Base-by-base conservation (phyloP, 1,140 invertebrate genomes). In the Aradophagus sp. region DNA sequence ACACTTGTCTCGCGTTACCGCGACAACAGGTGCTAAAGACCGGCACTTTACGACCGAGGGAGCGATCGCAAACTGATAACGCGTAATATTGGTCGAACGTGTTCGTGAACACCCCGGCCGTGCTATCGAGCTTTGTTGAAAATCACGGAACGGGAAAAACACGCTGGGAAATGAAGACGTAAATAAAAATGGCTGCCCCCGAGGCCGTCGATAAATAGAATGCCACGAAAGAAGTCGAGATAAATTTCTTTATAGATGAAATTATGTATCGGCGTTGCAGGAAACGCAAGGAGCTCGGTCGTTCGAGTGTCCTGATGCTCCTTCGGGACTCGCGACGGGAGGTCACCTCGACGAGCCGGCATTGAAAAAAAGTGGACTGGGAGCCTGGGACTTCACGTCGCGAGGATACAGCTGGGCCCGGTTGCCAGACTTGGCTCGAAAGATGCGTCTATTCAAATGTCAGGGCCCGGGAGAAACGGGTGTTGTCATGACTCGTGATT, bases 381-480 rank as follows among this genome's bases (percentile, higher is more conserved):
- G 52, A 68, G 29, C 34, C 39, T 13, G 44, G 56, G 56, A 61
- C 47, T 70, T 53, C 45, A 26, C 31, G 53, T 59, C 20, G 53
- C 50, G 67, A 71, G 29, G 19, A n/a, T 61, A 35, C 68, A 71
- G 59, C 68, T 71, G 68, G 48, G 59, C 52, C 55, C 39, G 50
- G 34, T 69, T 62, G 48, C 48, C 58, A 62, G 42, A 53, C 42
- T 47, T 42, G 16, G 39, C 11, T 38, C 42, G 7, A 36, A 34
- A 34, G 36, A 59, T 53, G 47, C 63, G 53, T 71, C 67, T 71
- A 63, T 71, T 71, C 67, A 71, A 71, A 65, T 36, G 59, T 71
- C 68, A 71, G 41, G 34, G 12, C 38, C 29, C 55, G n/a, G n/a
- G n/a, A 61, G 68, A 65, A 70, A 71, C 65, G 47, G 41, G 47